Evolutionary conservation across 2,113 vertebrate species (phyloP).

Genomic region (Morone saxatilis): DNA sequence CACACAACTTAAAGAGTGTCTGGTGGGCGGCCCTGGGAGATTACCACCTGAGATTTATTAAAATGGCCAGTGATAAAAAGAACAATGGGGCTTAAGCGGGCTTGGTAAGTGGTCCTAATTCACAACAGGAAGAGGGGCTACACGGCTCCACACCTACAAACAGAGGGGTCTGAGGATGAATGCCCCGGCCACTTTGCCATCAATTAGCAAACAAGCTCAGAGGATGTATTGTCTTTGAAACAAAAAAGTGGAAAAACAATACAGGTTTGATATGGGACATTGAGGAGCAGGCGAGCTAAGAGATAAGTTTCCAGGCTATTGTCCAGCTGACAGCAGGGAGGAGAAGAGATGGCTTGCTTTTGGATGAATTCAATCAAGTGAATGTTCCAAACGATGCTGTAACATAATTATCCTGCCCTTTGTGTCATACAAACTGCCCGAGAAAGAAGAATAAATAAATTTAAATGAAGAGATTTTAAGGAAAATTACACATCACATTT

Average conservation of each 20-base stretch:
- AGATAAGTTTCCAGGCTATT: slow-evolving; percentile 76
- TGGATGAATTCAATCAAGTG: slow-evolving; percentile 62
- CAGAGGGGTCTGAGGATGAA: slow-evolving; percentile 90
- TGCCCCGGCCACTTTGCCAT: slow-evolving; percentile 91
- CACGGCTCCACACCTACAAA: slow-evolving; percentile 89
- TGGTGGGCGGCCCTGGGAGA: slow-evolving; percentile 89
- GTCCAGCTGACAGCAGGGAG: slow-evolving; percentile 60
- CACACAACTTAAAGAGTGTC: slow-evolving; percentile 82
- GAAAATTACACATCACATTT: slow-evolving; percentile 2
- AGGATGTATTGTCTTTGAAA: slow-evolving; percentile 88
- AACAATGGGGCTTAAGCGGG: slow-evolving; percentile 88
- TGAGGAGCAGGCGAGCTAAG: slow-evolving; percentile 57
- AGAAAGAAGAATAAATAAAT: slow-evolving; percentile 9
- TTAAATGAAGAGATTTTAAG: neutral
- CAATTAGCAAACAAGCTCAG: slow-evolving; percentile 93
- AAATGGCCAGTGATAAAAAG: slow-evolving; percentile 95
- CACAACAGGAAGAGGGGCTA: slow-evolving; percentile 87
- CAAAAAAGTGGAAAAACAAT: slow-evolving; percentile 66
- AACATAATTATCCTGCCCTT: slow-evolving; percentile 38
- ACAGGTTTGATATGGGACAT: slow-evolving; percentile 76
- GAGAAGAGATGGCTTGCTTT: slow-evolving; percentile 33
- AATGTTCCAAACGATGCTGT: slow-evolving; percentile 49
- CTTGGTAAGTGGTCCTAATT: slow-evolving; percentile 92
- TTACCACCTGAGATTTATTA: slow-evolving; percentile 97
- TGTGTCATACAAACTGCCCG: neutral